A percentile compares a stretch with the other conserved stretches of the same genome.
phyloP scores from a whole-genome alignment of 2,113 vertebrate species.

The Sporophila hypoxantha region DNA sequence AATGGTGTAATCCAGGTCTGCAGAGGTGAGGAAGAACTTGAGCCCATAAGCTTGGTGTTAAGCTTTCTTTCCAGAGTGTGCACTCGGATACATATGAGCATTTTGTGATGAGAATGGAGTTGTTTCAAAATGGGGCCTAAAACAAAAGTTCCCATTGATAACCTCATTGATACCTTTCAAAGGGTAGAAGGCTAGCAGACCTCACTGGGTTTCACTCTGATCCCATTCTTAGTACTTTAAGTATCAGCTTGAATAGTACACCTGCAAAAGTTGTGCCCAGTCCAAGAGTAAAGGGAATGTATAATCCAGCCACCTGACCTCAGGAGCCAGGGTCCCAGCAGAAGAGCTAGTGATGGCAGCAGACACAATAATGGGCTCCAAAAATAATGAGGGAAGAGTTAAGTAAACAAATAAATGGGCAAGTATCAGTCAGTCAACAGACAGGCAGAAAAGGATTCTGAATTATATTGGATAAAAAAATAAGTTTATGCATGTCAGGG shows the following conservation, averaged over 20 bases:
- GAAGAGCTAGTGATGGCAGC: not conserved
- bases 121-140: not conserved
- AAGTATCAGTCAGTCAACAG: not conserved
- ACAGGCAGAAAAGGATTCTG: not conserved
- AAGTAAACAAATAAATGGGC: not conserved
- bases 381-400: not conserved
- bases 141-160: not conserved
- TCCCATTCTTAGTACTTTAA: not conserved
- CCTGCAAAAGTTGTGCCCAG: not conserved
- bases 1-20: not conserved
- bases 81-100: rapidly evolving
- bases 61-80: not conserved
- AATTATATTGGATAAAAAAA: not conserved
- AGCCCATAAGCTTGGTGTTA: not conserved
- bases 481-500: not conserved
- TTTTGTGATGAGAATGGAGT: not conserved
- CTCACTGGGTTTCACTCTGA: not conserved
- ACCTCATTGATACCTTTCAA: not conserved
- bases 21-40: not conserved
- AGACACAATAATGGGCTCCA: not conserved
- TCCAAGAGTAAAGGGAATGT: rapidly evolving
- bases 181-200: not conserved
- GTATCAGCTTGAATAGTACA: not conserved
- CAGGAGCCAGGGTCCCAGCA: not conserved
- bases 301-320: not conserved